Conservation (phyloP, 2,113 vertebrate species). For the Daboia siamensis region DNA sequence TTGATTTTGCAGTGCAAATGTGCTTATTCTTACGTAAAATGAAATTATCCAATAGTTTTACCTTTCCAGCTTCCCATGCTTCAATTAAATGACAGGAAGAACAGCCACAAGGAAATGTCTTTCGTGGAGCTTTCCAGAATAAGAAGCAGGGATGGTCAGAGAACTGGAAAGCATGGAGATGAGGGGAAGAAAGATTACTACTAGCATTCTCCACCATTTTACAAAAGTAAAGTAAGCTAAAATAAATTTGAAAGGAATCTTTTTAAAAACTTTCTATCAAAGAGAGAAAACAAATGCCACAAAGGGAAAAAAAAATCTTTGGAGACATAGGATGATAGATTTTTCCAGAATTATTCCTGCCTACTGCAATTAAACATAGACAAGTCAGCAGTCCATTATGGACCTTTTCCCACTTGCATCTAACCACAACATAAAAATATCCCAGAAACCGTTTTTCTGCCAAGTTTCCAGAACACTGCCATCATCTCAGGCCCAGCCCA, state of each 20-base stretch:
- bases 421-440: not conserved
- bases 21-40: not conserved
- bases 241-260: not conserved
- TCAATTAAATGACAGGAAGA: not conserved
- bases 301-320: not conserved
- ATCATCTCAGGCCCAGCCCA: not conserved
- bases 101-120: not conserved
- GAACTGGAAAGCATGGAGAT: not conserved
- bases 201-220: not conserved
- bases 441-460: not conserved
- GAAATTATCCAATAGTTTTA: not conserved
- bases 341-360: not conserved
- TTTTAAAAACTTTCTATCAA: not conserved
- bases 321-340: not conserved
- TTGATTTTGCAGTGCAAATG: not conserved
- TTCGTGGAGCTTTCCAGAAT: not conserved
- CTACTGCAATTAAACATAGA: not conserved
- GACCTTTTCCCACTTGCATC: not conserved
- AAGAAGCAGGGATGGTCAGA: not conserved
- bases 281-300: not conserved
- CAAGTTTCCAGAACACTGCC: not conserved
- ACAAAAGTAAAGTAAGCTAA: not conserved
- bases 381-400: not conserved
- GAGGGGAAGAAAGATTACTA: not conserved
- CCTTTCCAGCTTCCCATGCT: not conserved